A percentile compares a stretch with the other conserved stretches of the same genome.
These are phyloP conservation scores for Pseudomugil tenellus DNA, from an alignment of 2,797 vertebrate genomes.

Conservation along the genomic window DNA sequence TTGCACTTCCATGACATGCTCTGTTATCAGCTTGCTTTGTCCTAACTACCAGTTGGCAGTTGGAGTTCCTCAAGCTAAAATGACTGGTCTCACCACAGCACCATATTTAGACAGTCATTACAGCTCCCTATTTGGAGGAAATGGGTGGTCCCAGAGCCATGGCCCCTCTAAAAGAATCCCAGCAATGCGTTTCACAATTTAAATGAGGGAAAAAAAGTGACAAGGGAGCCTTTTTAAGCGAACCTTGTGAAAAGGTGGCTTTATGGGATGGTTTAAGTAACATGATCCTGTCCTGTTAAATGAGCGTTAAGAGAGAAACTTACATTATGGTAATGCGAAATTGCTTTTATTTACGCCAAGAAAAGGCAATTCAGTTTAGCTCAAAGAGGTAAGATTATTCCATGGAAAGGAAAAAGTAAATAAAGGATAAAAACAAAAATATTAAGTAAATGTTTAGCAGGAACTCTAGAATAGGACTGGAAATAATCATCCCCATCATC, in stretches of 20 bases:
- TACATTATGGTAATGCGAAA: not conserved
- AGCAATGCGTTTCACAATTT: constrained; percentile 59
- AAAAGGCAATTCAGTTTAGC: not conserved
- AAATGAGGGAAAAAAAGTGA: constrained; percentile 38
- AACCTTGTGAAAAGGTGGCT: constrained; percentile 26
- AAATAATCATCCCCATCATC: not conserved
- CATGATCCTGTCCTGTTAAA: not conserved
- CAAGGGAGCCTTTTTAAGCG: constrained; percentile 38
- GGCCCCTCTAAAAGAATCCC: constrained; percentile 64
- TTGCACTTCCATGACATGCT: not conserved
- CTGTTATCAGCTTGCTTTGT: constrained; percentile 26
- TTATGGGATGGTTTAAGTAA: constrained; percentile 24
- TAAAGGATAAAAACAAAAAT: constrained; percentile 4
- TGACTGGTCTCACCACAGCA: constrained; percentile 34
- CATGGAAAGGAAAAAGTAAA: not conserved
- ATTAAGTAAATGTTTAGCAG: not conserved
- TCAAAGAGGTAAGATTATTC: not conserved
- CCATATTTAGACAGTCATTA: constrained; percentile 67
- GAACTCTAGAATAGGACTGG: not conserved
- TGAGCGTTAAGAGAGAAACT: not conserved
- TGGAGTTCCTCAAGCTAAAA: constrained; percentile 40
- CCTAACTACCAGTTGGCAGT: constrained; percentile 30
- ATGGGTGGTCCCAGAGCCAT: constrained; percentile 58
- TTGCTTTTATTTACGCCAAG: not conserved
- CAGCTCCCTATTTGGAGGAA: constrained; percentile 63